These are phyloP conservation scores for Frieseomelitta varia DNA, from an alignment of 1,140 invertebrate species.

Conservation along the genomic window DNA sequence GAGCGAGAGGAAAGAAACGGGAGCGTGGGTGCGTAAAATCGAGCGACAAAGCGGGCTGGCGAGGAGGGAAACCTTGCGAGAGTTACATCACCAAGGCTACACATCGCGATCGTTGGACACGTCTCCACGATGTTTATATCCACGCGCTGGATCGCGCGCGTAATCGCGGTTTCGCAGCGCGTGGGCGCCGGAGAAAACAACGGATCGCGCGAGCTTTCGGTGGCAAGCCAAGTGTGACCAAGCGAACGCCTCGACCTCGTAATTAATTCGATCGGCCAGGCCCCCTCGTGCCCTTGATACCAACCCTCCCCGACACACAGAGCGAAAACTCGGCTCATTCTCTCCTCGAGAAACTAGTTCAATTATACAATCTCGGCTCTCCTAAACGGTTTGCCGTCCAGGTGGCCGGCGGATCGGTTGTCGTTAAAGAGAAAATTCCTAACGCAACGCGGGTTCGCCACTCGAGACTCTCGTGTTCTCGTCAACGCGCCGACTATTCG, in stretches of 20 bases:
- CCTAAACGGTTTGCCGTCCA: constrained; percentile 10
- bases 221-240: constrained; percentile 33
- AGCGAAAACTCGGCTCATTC: neutral
- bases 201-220: constrained; percentile 21
- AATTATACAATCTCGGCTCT: neutral
- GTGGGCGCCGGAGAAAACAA: constrained; percentile 18
- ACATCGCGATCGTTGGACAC: constrained; percentile 30
- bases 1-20: constrained; percentile 15
- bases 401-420: neutral
- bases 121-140: constrained; percentile 56
- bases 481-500: too few species aligned
- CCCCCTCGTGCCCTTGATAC: constrained; percentile 31
- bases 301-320: neutral
- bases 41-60: constrained; percentile 48
- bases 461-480: neutral
- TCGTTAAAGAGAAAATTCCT: neutral
- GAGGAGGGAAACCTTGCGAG: constrained; percentile 72
- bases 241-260: constrained; percentile 13
- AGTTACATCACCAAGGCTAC: constrained; percentile 76
- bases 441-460: neutral
- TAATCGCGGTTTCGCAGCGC: constrained; percentile 38
- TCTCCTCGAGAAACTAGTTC: neutral
- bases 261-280: constrained; percentile 15
- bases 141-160: constrained; percentile 57
- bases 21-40: constrained; percentile 56